Evolutionary conservation across 1,140 invertebrate genomes (phyloP).

Genomic region (Tyrophagus putrescentiae): DNA sequence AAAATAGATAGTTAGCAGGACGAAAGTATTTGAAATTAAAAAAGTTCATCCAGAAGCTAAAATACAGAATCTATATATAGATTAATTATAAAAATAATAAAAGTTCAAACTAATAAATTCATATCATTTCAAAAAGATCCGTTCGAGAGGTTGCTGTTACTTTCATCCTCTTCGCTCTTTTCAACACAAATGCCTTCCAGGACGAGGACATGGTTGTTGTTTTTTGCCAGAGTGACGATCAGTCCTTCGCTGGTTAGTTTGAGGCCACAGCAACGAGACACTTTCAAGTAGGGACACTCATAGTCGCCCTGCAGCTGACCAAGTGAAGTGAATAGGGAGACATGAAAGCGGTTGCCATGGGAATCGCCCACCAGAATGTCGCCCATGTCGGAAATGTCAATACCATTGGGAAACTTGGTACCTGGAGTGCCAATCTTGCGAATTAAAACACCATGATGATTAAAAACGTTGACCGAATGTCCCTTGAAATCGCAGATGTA

Average conservation of each 20-base stretch:
- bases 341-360: constrained; percentile 91
- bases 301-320: constrained; percentile 78
- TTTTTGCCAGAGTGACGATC: constrained; percentile 88
- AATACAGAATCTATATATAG: no score
- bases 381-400: constrained; percentile 85
- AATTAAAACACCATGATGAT: constrained; percentile 71
- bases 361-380: constrained; percentile 90
- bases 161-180: no score
- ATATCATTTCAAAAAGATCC: no score
- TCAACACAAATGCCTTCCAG: constrained; percentile 67
- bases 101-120: not conserved
- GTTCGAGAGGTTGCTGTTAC: no score
- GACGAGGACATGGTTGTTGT: constrained; percentile 91
- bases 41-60: no score
- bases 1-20: no score
- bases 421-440: constrained; percentile 85
- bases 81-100: no score
- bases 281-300: constrained; percentile 89
- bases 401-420: constrained; percentile 91
- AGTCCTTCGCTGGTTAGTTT: constrained; percentile 90
- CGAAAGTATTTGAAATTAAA: no score
- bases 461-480: constrained; percentile 89
- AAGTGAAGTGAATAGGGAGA: constrained; percentile 74
- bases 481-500: constrained; percentile 96
- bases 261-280: constrained; percentile 85